phyloP scores from a whole-genome alignment of 2,113 vertebrate species.

The Maccullochella peelii region DNA sequence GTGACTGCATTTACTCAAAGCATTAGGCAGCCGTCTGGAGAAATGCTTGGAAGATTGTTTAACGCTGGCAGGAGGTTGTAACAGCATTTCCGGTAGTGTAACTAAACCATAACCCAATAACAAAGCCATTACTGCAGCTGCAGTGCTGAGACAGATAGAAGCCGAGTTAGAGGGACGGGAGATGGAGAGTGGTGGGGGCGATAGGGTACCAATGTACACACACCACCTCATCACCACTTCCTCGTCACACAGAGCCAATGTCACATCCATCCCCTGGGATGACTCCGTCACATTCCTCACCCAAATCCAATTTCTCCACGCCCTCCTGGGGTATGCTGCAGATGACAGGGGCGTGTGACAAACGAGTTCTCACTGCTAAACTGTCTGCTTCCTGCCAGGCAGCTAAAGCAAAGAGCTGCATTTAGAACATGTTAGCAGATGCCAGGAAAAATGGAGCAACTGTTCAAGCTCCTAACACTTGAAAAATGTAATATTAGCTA shows the following conservation, averaged over 20 bases:
- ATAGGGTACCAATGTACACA: constrained; percentile 67
- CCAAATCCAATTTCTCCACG: constrained; percentile 80
- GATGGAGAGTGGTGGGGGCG: constrained; percentile 50
- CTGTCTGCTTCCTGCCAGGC: constrained; percentile 73
- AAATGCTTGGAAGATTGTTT: constrained; percentile 66
- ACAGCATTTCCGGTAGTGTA: constrained; percentile 73
- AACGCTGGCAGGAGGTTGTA: constrained; percentile 69
- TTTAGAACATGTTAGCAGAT: constrained; percentile 61
- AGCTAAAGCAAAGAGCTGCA: constrained; percentile 65
- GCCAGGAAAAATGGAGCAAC: constrained; percentile 39
- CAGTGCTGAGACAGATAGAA: constrained; percentile 64
- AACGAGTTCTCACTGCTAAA: constrained; percentile 74
- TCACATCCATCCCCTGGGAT: constrained; percentile 76
- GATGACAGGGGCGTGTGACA: constrained; percentile 78
- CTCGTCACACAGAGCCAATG: constrained; percentile 73
- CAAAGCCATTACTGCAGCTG: constrained; percentile 74
- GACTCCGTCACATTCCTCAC: constrained; percentile 78
- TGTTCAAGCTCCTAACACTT: constrained; percentile 45
- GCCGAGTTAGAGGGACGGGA: constrained; percentile 38
- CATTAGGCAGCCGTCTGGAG: constrained; percentile 68
- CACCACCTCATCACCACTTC: constrained; percentile 76
- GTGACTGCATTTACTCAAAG: constrained; percentile 73
- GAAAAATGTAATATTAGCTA: constrained; percentile 35
- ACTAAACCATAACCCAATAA: constrained; percentile 78
- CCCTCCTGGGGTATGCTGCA: constrained; percentile 75